Evolutionary conservation across 2,113 vertebrate genomes (phyloP).

Genomic region (Oreochromis niloticus): DNA sequence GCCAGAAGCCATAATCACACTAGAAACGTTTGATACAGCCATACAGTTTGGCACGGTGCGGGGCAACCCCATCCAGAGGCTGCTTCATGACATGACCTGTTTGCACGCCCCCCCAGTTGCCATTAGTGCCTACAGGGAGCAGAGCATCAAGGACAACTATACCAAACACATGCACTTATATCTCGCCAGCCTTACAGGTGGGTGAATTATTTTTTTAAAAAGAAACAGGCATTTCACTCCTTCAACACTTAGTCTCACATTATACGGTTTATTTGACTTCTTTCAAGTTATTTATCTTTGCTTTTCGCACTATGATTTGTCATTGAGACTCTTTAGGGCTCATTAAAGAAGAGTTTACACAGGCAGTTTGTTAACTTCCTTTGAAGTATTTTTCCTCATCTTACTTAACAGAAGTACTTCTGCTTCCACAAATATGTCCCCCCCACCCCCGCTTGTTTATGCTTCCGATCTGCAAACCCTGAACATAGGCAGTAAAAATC

Average conservation of each 20-base stretch:
- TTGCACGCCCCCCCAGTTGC: conserved; percentile 74
- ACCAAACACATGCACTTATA: conserved; percentile 73
- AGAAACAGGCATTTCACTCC: not conserved
- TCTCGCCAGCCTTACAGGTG: conserved; percentile 79
- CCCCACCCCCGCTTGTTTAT: fast-evolving
- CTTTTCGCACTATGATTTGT: not conserved
- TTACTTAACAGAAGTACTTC: not conserved
- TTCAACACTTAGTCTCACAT: not conserved
- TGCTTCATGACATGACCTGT: conserved; percentile 69
- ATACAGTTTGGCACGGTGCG: conserved; percentile 73
- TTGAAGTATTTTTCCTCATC: not conserved
- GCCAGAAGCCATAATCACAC: conserved; percentile 58
- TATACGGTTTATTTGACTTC: not conserved
- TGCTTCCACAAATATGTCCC: not conserved
- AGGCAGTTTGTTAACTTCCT: not conserved
- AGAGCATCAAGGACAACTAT: conserved; percentile 77
- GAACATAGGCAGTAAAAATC: not conserved
- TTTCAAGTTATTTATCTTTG: not conserved
- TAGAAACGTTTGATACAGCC: conserved; percentile 66
- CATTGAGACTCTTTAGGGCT: not conserved
- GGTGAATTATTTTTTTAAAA: not conserved
- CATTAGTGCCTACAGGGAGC: conserved; percentile 65
- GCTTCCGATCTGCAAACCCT: not conserved
- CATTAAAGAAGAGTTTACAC: not conserved
- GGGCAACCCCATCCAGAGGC: conserved; percentile 54